Evolutionary conservation across 2,888 invertebrate species (phyloP), one percentile per base, ranked within the genome.

Genomic region (Diachrysia chrysitis): DNA sequence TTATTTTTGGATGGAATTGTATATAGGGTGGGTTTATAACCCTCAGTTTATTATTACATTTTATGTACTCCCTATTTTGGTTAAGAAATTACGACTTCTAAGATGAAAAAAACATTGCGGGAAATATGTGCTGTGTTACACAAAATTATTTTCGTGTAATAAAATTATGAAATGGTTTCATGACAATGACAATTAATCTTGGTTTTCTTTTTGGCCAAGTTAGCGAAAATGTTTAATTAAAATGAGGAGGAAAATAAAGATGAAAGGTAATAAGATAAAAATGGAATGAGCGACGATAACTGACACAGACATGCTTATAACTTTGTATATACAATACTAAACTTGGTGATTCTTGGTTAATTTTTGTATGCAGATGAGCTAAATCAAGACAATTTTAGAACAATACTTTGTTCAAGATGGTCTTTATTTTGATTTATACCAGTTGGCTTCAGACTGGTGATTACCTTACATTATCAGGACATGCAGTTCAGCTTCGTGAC

Each of bases 1-100:
- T 42, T 66, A 69, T 71, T 71, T 73, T 78, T 75, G 70, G 69
- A 62, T 68, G 65, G 63, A 65, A 81, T 78, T 78, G 76, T 80
- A 70, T 70, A 63, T 53, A 71, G 71, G 62, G 69, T 61, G 65
- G 10, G 63, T 55, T 55, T 68, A 62, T 67, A 69, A 51, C 48
- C 54, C 57, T 23, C 58, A 69, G 58, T 67, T 72, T 81, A 64
- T 79, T 74, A 77, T 77, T 63, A 76, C 69, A 61, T 58, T 65
- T 79, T 63, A 62, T 65, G 46, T 58, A 53, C 64, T 71, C 37
- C 37, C 14, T 42, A 42, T 56, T 70, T 58, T 63, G 42, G 42
- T 29, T 46, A 17, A 17, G 57, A 48, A 58, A 75, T 60, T 29
- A 63, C 48, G 57, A 21, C 12, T 67, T 64, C 61, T 55, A 53